These are phyloP conservation scores for Rhynchophorus ferrugineus DNA, from an alignment of 1,140 invertebrate species.

Conservation along the genomic window DNA sequence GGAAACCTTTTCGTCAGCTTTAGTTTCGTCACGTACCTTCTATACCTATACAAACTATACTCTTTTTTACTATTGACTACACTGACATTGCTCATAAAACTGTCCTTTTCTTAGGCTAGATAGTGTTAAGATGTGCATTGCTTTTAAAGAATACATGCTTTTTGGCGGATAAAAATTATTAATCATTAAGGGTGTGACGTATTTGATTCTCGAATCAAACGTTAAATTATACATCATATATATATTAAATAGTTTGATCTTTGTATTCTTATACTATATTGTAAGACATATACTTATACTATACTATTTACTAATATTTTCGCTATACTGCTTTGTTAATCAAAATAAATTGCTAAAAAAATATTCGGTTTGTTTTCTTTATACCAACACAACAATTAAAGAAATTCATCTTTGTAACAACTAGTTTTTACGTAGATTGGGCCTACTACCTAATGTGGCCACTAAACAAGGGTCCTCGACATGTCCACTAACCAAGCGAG, in stretches of 20 bases:
- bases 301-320: constrained; percentile 3
- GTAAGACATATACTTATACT: constrained; percentile 3
- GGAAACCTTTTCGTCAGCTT: constrained; percentile 38
- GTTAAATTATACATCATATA: constrained; percentile 2
- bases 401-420: too few relatives aligned
- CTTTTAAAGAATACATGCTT: background rate
- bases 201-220: background rate
- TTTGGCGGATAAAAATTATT: too few relatives aligned
- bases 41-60: constrained; percentile 8
- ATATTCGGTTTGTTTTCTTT: too few relatives aligned
- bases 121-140: background rate
- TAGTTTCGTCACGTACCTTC: constrained; percentile 23
- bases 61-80: constrained; percentile 21
- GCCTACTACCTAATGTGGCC: too few relatives aligned
- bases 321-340: constrained; percentile 4
- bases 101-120: background rate
- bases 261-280: constrained; percentile 8
- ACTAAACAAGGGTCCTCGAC: too few relatives aligned
- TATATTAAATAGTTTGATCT: constrained; percentile 2
- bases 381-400: too few relatives aligned
- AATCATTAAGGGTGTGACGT: too few relatives aligned
- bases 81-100: constrained; percentile 15
- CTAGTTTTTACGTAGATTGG: too few relatives aligned
- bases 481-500: too few relatives aligned
- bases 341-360: constrained; percentile 2